Percentiles rank a stretch among this genome's conserved stretches.
These are phyloP conservation scores for Tichodroma muraria DNA, from an alignment of 2,113 vertebrate genomes.

Conservation along the genomic window DNA sequence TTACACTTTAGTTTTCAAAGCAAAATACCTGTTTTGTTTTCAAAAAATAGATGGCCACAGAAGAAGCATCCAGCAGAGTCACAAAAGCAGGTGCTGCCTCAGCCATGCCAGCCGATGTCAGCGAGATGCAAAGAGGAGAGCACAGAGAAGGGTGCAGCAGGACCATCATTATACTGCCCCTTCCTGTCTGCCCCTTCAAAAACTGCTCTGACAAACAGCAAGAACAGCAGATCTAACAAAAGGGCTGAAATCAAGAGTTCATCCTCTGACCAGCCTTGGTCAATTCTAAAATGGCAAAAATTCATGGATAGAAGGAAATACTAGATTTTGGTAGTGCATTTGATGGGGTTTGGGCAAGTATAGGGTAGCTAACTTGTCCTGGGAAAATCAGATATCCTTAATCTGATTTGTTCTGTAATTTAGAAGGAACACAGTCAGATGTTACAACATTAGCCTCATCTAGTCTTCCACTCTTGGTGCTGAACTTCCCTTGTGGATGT, in stretches of 20 bases:
- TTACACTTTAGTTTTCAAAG: neutral
- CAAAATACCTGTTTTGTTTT: neutral
- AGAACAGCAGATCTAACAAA: neutral
- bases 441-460: neutral
- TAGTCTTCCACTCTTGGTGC: neutral
- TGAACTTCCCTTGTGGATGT: neutral
- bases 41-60: neutral
- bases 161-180: neutral
- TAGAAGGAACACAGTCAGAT: neutral
- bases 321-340: neutral
- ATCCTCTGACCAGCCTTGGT: neutral
- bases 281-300: neutral
- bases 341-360: neutral
- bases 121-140: neutral
- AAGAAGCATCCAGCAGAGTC: neutral
- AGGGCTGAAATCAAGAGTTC: neutral
- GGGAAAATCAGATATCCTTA: neutral
- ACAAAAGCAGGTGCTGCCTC: neutral
- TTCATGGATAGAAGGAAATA: neutral
- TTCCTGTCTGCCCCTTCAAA: neutral
- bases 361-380: neutral
- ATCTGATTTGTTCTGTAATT: neutral
- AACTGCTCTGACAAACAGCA: neutral
- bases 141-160: neutral
- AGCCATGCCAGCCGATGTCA: accelerated